Conservation (phyloP, 1,140 invertebrate species). For the Cyphomyrmex costatus region DNA sequence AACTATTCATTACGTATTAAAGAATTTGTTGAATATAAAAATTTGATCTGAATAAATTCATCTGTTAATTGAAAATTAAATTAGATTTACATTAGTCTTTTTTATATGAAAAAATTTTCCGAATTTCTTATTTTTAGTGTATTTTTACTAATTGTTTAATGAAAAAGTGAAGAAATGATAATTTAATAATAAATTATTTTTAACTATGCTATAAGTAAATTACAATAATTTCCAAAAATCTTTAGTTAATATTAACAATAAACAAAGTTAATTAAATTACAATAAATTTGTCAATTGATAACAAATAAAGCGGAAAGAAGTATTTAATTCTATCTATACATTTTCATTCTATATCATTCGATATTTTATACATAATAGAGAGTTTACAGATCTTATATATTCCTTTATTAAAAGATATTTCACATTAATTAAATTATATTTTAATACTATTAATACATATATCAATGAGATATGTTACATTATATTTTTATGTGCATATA, state of each 20-base stretch:
- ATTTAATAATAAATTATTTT: neutral
- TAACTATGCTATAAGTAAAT: neutral
- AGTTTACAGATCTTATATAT: neutral
- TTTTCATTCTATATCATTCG: neutral
- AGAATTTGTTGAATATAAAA: neutral
- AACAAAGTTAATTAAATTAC: too few species aligned
- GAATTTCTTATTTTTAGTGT: too few species aligned
- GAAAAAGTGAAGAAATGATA: neutral
- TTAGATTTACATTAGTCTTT: neutral
- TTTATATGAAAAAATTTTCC: neutral
- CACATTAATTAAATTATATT: neutral
- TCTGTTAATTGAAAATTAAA: neutral
- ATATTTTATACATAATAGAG: neutral
- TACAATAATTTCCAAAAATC: too few species aligned
- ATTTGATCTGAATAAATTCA: neutral
- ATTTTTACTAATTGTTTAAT: neutral
- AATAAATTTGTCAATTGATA: neutral
- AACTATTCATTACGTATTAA: neutral
- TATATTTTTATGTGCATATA: neutral
- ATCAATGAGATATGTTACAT: neutral
- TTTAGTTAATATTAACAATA: too few species aligned
- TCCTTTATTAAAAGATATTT: neutral
- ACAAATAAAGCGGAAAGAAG: neutral
- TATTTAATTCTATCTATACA: neutral
- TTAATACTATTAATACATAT: neutral